Conservation (phyloP, 2,113 vertebrate genomes). For the Percopsis transmontana region DNA sequence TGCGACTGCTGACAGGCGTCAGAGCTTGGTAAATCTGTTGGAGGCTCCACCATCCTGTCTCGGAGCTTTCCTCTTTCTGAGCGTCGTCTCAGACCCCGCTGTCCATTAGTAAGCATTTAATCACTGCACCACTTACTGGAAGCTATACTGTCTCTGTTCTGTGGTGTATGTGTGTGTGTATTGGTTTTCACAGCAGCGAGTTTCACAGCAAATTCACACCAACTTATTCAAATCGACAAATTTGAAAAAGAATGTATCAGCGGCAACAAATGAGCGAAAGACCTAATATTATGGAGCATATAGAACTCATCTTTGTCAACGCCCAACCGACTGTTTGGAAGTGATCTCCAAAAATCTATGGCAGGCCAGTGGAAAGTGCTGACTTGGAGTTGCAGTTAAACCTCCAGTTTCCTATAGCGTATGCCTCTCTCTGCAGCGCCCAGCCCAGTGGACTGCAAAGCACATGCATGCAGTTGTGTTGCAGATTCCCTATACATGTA, state of each 20-base stretch:
- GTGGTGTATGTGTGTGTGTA: conserved; percentile 1
- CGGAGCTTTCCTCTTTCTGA: conserved; percentile 47
- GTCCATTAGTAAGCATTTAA: conserved; percentile 75
- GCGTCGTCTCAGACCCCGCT: conserved; percentile 39
- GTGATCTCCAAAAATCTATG: conserved; percentile 37
- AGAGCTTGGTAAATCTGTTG: conserved; percentile 20
- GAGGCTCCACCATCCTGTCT: conserved; percentile 40
- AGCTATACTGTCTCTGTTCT: conserved; percentile 48
- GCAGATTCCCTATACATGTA: not conserved
- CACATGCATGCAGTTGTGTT: too few species aligned
- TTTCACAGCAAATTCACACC: conserved; percentile 20
- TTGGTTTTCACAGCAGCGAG: not conserved
- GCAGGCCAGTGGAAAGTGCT: conserved; percentile 43
- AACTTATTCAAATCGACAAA: not conserved
- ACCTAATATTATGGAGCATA: not conserved
- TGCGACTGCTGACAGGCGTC: conserved; percentile 36
- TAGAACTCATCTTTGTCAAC: too few species aligned
- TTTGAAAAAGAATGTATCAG: not conserved
- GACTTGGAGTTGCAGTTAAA: conserved; percentile 45
- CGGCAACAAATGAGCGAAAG: too few species aligned
- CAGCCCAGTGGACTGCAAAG: conserved; percentile 28
- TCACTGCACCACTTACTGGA: conserved; percentile 72
- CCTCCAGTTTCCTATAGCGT: conserved; percentile 30
- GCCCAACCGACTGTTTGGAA: conserved; percentile 18
- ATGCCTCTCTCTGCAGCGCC: conserved; percentile 45